A percentile compares a stretch with the other conserved stretches of the same genome.
Evolutionary conservation across 1,140 invertebrate species (phyloP).

Genomic region (Rhizoglyphus robini): DNA sequence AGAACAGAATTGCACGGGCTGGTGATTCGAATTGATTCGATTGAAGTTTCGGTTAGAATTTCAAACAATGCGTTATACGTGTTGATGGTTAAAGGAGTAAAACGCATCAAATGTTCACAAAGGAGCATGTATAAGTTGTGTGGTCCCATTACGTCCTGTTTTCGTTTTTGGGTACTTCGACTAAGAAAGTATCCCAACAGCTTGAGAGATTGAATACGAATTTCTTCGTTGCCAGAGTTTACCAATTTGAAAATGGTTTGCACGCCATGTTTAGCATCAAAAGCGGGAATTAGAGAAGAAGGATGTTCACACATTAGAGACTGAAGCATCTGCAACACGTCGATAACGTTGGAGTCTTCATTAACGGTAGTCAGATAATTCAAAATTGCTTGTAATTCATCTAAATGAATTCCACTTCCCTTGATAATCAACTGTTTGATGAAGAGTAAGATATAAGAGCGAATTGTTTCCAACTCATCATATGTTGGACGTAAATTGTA

Average conservation of each 20-base stretch:
- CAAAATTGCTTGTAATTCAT: slow-evolving; percentile 92
- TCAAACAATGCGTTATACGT: slow-evolving; percentile 99
- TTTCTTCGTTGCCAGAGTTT: slow-evolving; percentile 83
- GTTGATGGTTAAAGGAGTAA: slow-evolving; percentile 19
- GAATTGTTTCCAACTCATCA: slow-evolving; percentile 82
- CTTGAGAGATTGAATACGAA: slow-evolving; percentile 87
- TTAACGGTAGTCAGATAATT: slow-evolving; percentile 96
- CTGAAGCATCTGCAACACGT: slow-evolving; percentile 92
- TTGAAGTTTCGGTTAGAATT: slow-evolving; percentile 26
- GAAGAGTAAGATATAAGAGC: slow-evolving; percentile 87
- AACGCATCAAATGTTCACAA: slow-evolving; percentile 64
- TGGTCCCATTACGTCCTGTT: slow-evolving; percentile 96
- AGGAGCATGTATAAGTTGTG: slow-evolving; percentile 94
- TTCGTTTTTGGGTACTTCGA: slow-evolving; percentile 54
- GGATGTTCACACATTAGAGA: slow-evolving; percentile 95
- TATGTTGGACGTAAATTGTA: slow-evolving; percentile 53
- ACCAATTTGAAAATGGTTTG: slow-evolving; percentile 92
- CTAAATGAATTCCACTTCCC: slow-evolving; percentile 84
- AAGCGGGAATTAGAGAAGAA: slow-evolving; percentile 93
- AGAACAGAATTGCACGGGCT: neutral
- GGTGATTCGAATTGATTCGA: slow-evolving; percentile 8
- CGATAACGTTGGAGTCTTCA: slow-evolving; percentile 95
- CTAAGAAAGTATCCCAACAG: slow-evolving; percentile 55
- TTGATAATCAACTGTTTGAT: slow-evolving; percentile 93
- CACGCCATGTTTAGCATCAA: slow-evolving; percentile 91